phyloP scores from a whole-genome alignment of 2,113 vertebrate species.

The Gnathonemus longibarbis region DNA sequence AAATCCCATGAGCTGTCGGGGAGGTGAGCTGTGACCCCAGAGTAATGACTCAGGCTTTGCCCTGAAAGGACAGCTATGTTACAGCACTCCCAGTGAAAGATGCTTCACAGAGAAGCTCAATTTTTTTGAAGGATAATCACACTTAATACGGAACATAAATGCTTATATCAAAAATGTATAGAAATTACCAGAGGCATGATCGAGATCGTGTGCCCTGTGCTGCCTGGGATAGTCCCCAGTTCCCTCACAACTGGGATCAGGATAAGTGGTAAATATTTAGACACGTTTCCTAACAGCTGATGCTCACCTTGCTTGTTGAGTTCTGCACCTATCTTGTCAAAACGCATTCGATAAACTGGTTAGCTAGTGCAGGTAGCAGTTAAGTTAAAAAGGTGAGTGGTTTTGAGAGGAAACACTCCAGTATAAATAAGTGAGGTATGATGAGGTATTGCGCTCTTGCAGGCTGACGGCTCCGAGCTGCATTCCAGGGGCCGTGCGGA shows the following conservation, averaged over 20 bases:
- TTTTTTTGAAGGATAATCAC: not conserved
- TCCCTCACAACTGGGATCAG: not conserved
- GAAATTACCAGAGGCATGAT: not conserved
- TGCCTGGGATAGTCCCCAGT: not conserved
- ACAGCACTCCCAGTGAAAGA: not conserved
- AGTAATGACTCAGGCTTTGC: not conserved
- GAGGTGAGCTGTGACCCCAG: not conserved
- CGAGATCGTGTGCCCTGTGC: not conserved
- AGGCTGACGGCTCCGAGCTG: not conserved
- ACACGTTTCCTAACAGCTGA: not conserved
- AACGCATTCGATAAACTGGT: not conserved
- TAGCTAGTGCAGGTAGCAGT: not conserved
- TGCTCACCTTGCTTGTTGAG: not conserved
- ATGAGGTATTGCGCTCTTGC: too few species aligned
- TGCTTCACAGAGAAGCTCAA: not conserved
- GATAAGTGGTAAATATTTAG: not conserved
- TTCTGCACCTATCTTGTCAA: not conserved
- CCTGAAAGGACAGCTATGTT: not conserved
- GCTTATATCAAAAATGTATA: not conserved
- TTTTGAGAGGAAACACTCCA: not conserved
- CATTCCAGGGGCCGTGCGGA: not conserved
- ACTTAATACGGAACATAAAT: not conserved
- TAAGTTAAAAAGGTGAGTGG: not conserved
- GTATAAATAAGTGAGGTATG: not conserved
- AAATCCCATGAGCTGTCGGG: not conserved